Evolutionary conservation across 2,797 vertebrate species (phyloP), one percentile per base, ranked within the genome.

Genomic region (Aldrovandia affinis): DNA sequence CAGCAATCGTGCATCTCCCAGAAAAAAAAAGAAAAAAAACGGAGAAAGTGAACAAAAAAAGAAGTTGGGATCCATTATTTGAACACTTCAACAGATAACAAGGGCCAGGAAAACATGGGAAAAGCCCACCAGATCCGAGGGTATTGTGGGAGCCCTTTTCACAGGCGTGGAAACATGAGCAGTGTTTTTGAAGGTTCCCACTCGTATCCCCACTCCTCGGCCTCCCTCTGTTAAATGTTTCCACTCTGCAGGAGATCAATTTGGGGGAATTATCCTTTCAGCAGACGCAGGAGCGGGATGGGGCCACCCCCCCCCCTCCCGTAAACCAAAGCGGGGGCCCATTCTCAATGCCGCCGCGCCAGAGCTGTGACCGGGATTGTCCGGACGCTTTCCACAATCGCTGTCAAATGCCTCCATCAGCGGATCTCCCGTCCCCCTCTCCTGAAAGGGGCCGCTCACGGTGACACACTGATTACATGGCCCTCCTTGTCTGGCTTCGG

Each of bases 121-220:
- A 97, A 73, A 96, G 94, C 96, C 94, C 95, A 95, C 96, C 95
- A 93, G 93, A 93, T 94, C 92, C 97, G 95, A 97, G 96, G 96
- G 96, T 95, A 92, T 96, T 96, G 96, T 97, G 95, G 95, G 96
- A 7, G 97, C 94, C 92, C 94, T 95, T 96, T 97, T 98, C 96
- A 98, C 93, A 90, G 94, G 89, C 85, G 87, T 90, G 94, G 97
- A 97, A 99, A 99, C 91, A 93, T 93, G 96, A 99, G 95, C 92
- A 95, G 92, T 87, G 36, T 94, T 96, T 96, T 97, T n/a, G 96
- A 96, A 96, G 94, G 95, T 96, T 96, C 95, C 95, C 95, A 95
- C 95, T 96, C 95, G 92, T 96, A 95, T 95, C 94, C 94, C 95
- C 95, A 95, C 88, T 95, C 96, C 96, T 97, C 96, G 96, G 97